Evolutionary conservation across 2,113 vertebrate genomes (phyloP).

Genomic region (Neoarius graeffei): DNA sequence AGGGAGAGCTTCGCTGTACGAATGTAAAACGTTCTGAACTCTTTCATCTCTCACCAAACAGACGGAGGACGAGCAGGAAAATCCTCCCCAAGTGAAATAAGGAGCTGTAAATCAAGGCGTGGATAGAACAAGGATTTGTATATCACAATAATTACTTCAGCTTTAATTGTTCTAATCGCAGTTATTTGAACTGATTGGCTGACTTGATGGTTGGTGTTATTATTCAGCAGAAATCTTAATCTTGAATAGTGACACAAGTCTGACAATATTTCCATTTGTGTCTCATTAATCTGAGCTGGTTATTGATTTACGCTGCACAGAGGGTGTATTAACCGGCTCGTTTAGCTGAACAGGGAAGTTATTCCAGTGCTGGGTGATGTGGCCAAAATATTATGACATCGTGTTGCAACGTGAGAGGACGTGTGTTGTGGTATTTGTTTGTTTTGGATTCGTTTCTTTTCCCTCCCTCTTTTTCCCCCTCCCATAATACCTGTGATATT

Average conservation of each 20-base stretch:
- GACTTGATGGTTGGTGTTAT: not conserved
- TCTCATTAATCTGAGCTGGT: constrained; percentile 8
- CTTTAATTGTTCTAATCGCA: not conserved
- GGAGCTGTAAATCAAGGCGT: not conserved
- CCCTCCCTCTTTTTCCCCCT: too few species aligned
- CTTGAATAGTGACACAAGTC: not conserved
- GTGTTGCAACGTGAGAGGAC: not conserved
- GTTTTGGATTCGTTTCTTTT: too few species aligned
- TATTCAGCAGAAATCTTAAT: not conserved
- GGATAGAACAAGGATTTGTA: not conserved
- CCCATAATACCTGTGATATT: not conserved
- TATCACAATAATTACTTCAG: not conserved
- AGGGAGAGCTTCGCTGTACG: constrained; percentile 61
- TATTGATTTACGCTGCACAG: constrained; percentile 1
- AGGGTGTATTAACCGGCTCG: not conserved
- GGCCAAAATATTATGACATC: constrained; percentile 14
- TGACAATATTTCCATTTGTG: not conserved
- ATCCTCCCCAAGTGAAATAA: not conserved
- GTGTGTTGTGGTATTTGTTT: too few species aligned
- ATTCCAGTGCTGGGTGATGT: not conserved
- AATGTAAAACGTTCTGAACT: constrained; percentile 65
- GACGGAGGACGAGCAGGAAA: constrained; percentile 60
- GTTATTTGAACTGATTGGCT: not conserved
- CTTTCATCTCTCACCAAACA: constrained; percentile 55
- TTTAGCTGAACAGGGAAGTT: not conserved